Conservation (phyloP, 1,140 invertebrate species). For the Trichoplusia ni region DNA sequence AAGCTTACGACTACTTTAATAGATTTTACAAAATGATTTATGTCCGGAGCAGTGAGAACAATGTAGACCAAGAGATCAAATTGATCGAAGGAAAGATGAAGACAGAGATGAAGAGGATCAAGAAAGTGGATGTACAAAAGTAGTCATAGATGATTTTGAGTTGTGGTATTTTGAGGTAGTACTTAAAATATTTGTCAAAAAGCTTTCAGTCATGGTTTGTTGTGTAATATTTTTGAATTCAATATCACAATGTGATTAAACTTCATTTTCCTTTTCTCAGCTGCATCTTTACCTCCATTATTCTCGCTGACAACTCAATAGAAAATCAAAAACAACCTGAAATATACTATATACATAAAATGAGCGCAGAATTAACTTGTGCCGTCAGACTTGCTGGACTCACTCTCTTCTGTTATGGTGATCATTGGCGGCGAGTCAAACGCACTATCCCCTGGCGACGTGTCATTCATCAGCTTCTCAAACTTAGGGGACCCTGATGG, state of each 20-base stretch:
- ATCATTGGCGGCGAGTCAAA: constrained; percentile 74
- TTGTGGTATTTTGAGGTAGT: too few relatives aligned
- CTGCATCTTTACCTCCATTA: too few relatives aligned
- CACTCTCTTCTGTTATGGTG: constrained; percentile 78
- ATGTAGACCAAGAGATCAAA: not conserved
- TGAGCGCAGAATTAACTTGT: constrained; percentile 71
- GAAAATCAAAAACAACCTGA: constrained; percentile 20
- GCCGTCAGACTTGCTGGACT: constrained; percentile 67
- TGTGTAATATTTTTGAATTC: too few relatives aligned
- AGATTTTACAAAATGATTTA: constrained; percentile 31
- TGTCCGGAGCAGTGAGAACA: not conserved
- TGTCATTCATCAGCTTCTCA: constrained; percentile 74
- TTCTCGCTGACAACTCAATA: constrained; percentile 6
- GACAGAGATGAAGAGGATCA: not conserved
- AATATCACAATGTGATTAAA: too few relatives aligned
- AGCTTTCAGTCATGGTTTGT: too few relatives aligned
- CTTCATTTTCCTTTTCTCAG: too few relatives aligned
- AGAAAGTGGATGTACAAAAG: not conserved
- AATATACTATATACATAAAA: constrained; percentile 59
- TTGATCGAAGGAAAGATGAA: not conserved
- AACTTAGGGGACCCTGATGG: constrained; percentile 73
- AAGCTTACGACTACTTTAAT: constrained; percentile 27
- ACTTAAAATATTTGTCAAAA: too few relatives aligned
- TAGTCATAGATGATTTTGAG: not conserved
- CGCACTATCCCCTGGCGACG: constrained; percentile 64